Evolutionary conservation across 2,797 vertebrate genomes (phyloP), one percentile per base, ranked within the genome.

Genomic region (Megalops cyprinoides): DNA sequence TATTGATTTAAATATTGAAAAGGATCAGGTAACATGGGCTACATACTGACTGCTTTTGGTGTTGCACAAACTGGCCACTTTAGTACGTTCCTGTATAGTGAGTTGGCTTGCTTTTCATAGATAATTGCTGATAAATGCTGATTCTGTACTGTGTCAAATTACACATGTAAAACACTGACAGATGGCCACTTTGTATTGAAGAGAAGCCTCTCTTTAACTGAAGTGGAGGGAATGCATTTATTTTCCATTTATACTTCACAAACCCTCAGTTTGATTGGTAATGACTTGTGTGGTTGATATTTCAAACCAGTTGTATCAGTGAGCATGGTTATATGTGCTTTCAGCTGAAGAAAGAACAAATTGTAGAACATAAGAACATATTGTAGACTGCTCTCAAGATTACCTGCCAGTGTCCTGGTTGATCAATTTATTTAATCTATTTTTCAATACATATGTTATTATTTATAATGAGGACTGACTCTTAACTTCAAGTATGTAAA

Each of bases 221-320:
- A 71, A 71, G 39, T 44, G 23, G n/a, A n/a, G 39, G 67, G 20
- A 65, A 37, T 34, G 31, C 37, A 15, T 62, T 25, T 37, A 15
- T 5, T 42, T 71, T 71, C 67, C 20, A 44, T 44, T 71, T 71
- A 18, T 71, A 20, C 67, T 65, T 65, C 28, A 65, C 62, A 42
- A n/a, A 44, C 39, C 39, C 44, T 71, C 18, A 23, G 20, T 20
- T n/a, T 71, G 23, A 14, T 44, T 18, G 67, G 44, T 44, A 44
- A n/a, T n/a, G n/a, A n/a, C 20, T 8, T n/a, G 67, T 42, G 39
- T 6, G 39, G 20, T 39, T 69, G 65, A 69, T 71, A 71, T 37
- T n/a, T 71, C 9, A 71, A 44, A 23, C 3, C 0, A 8, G 12
- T 53, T 53, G 2, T 7, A 18, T 53, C 51, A 53, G 12, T 15